Evolutionary conservation across 2,888 invertebrate species (phyloP).

Genomic region (Netelia fuscicornis): DNA sequence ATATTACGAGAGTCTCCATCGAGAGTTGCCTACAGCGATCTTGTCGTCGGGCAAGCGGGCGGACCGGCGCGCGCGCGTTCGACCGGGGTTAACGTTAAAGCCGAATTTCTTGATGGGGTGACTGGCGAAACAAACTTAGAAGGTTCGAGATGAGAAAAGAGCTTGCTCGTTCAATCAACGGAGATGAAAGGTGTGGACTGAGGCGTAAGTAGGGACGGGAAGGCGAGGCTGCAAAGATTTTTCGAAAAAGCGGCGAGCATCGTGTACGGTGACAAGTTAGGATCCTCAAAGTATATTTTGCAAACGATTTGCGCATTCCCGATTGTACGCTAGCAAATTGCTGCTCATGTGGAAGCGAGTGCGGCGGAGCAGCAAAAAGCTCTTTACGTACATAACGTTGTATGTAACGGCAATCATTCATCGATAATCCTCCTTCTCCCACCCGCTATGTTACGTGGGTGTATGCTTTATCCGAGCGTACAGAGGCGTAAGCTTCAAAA

Average conservation of each 20-base stretch:
- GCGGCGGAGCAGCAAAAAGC: no score
- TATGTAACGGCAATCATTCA: background rate
- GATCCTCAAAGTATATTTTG: no score
- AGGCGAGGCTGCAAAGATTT: background rate
- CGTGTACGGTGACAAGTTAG: no score
- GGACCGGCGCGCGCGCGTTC: constrained; percentile 23
- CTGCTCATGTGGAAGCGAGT: no score
- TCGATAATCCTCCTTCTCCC: background rate
- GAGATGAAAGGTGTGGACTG: background rate
- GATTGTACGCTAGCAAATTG: no score
- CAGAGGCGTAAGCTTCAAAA: constrained; percentile 16
- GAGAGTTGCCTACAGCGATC: constrained; percentile 32
- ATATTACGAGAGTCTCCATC: constrained; percentile 55
- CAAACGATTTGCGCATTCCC: no score
- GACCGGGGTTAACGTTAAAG: constrained; percentile 33
- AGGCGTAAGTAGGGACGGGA: background rate
- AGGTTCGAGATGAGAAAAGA: constrained; percentile 8
- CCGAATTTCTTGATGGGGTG: constrained; percentile 41
- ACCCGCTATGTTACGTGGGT: background rate
- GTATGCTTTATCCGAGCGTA: background rate
- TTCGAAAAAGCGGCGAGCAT: background rate
- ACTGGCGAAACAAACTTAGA: constrained; percentile 26
- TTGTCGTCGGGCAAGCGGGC: constrained; percentile 19
- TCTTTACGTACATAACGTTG: background rate
- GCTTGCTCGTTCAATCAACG: background rate